A percentile compares a stretch with the other conserved stretches of the same genome.
phyloP scores from a whole-genome alignment of 2,113 vertebrate genomes.

The Columbina picui region DNA sequence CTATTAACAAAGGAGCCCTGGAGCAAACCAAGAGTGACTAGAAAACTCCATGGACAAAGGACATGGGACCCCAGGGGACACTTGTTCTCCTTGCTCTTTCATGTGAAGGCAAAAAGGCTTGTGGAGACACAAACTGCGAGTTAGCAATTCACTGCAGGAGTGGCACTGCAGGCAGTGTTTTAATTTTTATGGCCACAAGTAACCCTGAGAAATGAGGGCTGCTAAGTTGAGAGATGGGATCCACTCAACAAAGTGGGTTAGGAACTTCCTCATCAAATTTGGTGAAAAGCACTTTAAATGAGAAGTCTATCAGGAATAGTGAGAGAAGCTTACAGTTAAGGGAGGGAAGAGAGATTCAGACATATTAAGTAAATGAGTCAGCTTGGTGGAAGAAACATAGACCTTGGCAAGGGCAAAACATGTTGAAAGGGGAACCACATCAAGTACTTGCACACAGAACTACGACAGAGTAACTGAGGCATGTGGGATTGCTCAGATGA shows the following conservation, averaged over 20 bases:
- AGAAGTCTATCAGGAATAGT: background rate
- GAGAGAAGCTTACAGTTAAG: background rate
- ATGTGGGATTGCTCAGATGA: accelerated
- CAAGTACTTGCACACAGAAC: background rate
- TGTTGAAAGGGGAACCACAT: background rate
- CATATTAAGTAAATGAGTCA: background rate
- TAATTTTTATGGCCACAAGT: background rate
- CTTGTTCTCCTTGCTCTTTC: background rate
- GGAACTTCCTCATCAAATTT: background rate
- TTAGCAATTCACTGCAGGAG: background rate
- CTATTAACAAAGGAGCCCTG: background rate
- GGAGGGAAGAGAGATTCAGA: background rate
- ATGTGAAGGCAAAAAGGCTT: background rate
- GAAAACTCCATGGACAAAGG: background rate
- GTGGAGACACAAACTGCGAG: background rate
- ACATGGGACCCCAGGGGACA: accelerated
- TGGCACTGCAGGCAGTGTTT: background rate
- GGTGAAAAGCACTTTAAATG: background rate
- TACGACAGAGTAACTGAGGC: background rate
- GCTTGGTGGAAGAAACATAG: background rate
- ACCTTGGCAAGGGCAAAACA: background rate
- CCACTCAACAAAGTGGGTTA: accelerated
- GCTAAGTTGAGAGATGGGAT: background rate
- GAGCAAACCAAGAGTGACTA: background rate
- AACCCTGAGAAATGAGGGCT: background rate